Base-by-base conservation (phyloP, 2,888 invertebrate genomes). In the Iselma pallidipennis region DNA sequence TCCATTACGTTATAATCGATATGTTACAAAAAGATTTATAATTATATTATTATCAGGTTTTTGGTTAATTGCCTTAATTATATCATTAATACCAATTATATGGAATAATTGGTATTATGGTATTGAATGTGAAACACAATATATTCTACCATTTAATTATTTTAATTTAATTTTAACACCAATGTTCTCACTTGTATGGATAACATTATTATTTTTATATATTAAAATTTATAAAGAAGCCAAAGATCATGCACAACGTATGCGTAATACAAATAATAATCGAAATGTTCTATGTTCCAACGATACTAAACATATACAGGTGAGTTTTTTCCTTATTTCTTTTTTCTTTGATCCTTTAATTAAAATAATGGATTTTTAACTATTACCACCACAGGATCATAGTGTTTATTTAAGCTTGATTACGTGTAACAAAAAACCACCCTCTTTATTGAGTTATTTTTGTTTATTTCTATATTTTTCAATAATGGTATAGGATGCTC, bases 211-310 rank as follows among this genome's bases (percentile, higher is more conserved):
- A 69, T 78, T 90, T 50, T 83, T 92, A 59, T 92, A 93, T 80
- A 87, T 88, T 85, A 85, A 90, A 71, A 93, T 93, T 74, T 91
- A 91, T 88, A 84, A 87, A 31, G 92, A 91, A 78, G 92, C 92
- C 1, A 85, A 87, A 3, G 88, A 87, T 70, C 91, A 92, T 77
- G 88, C 88, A 19, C 85, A 87, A 68, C 84, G 91, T 63, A 82
- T 91, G 80, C 85, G 89, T 37, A 85, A 85, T 63, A 85, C 85
- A 71, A 85, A 85, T 50, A 87, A 86, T 75, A 84, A 84, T 69
- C 72, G 76, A 61, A 79, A 84, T 6, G 9, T 16, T 0, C 7
- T 16, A 16, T 37, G 2, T 1, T 55, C 55, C 33, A 75, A 74
- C 55, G 90, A 91, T 76, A 89, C 89, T 85, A 91, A 90, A 82